Conservation (phyloP, 2,113 vertebrate species). For the Petrocephalus zakoni region DNA sequence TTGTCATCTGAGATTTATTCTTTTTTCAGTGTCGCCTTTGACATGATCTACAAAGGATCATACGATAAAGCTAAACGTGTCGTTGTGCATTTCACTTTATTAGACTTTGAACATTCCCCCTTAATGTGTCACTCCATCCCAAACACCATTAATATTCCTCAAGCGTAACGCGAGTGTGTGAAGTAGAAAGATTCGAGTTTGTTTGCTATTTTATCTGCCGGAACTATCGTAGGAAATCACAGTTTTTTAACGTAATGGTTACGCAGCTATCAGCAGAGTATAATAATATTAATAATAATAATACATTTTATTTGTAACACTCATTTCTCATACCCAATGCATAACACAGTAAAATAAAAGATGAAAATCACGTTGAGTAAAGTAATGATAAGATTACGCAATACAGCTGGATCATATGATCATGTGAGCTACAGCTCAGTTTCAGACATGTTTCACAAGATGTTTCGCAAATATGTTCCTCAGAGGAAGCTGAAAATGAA, state of each 20-base stretch:
- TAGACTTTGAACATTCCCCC: slow-evolving; percentile 27
- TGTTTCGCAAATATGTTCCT: neutral
- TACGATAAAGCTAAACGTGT: slow-evolving; percentile 46
- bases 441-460: neutral
- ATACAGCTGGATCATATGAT: neutral
- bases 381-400: neutral
- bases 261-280: neutral
- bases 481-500: neutral
- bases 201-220: neutral
- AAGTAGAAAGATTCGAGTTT: neutral
- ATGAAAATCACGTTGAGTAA: neutral
- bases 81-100: slow-evolving; percentile 41
- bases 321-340: neutral
- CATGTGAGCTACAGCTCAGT: neutral
- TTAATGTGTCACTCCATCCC: neutral
- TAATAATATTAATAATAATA: neutral
- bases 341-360: neutral
- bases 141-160: neutral
- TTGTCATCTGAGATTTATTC: slow-evolving; percentile 37
- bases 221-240: neutral
- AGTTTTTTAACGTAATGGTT: neutral
- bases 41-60: slow-evolving; percentile 46
- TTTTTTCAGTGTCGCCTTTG: slow-evolving; percentile 36
- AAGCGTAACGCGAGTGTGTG: neutral
- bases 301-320: neutral